Conservation (phyloP, 2,888 invertebrate species). For the Pristionchus japonicus region DNA sequence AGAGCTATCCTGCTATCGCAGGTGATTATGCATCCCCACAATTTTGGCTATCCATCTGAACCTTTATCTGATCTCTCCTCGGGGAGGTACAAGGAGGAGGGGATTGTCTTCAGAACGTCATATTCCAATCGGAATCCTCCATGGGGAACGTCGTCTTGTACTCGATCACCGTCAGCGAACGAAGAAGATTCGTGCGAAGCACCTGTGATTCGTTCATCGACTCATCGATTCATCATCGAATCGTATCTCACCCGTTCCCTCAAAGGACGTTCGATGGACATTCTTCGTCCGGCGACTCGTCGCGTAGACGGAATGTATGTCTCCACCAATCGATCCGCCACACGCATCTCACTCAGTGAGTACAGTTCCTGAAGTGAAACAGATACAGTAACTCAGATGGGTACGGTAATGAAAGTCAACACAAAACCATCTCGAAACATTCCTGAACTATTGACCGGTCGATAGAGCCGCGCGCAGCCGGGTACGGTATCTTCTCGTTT, state of each 20-base stretch:
- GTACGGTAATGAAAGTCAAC: not conserved
- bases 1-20: too few species aligned
- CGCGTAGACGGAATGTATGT: not conserved
- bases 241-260: not conserved
- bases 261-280: not conserved
- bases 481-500: not conserved
- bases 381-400: not conserved
- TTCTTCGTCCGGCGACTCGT: not conserved
- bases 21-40: too few species aligned
- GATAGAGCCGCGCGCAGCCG: not conserved
- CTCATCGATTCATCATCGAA: not conserved
- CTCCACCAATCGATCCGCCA: not conserved
- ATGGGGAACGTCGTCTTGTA: not conserved
- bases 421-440: too few species aligned
- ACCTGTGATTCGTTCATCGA: not conserved
- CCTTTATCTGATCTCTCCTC: not conserved
- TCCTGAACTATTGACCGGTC: not conserved
- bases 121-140: not conserved
- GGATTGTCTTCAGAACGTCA: not conserved
- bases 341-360: not conserved
- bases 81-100: not conserved
- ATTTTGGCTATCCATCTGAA: not conserved
- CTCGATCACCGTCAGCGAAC: not conserved
- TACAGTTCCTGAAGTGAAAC: not conserved
- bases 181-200: not conserved